These are phyloP conservation scores for Delia radicum DNA, from an alignment of 1,140 invertebrate genomes.

Conservation along the genomic window DNA sequence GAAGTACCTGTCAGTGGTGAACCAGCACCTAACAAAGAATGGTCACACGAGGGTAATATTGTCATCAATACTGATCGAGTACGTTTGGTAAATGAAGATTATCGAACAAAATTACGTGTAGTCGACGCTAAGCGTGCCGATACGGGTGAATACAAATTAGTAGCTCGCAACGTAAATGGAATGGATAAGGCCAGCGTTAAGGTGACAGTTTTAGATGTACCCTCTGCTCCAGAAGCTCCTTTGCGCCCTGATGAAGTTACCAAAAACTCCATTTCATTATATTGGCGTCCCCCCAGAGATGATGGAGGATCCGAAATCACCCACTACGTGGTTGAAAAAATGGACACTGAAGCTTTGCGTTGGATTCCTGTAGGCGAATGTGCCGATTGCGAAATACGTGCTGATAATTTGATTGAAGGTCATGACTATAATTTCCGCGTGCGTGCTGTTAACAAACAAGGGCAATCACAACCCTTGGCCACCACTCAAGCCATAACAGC, in stretches of 20 bases:
- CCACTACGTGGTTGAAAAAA: slow-evolving; percentile 92
- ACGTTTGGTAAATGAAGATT: slow-evolving; percentile 81
- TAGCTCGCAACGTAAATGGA: slow-evolving; percentile 90
- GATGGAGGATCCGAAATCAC: slow-evolving; percentile 89
- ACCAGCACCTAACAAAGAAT: slow-evolving; percentile 91
- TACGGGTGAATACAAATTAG: slow-evolving; percentile 85
- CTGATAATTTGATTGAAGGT: slow-evolving; percentile 85
- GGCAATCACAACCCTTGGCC: slow-evolving; percentile 86
- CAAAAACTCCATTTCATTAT: slow-evolving; percentile 77
- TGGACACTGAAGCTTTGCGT: slow-evolving; percentile 88
- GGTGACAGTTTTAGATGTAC: slow-evolving; percentile 87
- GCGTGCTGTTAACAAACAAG: slow-evolving; percentile 90
- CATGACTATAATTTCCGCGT: slow-evolving; percentile 96
- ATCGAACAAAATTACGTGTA: slow-evolving; percentile 83
- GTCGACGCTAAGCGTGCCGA: slow-evolving; percentile 87
- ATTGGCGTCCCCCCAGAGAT: slow-evolving; percentile 88
- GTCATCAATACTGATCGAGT: slow-evolving; percentile 80
- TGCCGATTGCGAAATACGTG: slow-evolving; percentile 65
- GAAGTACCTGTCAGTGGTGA: slow-evolving; percentile 93
- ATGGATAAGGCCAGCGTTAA: slow-evolving; percentile 84
- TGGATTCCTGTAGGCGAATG: slow-evolving; percentile 91
- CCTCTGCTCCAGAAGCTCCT: slow-evolving; percentile 85
- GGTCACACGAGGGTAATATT: slow-evolving; percentile 80
- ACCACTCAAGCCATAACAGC: slow-evolving; percentile 86
- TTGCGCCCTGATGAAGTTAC: slow-evolving; percentile 79